Evolutionary conservation across 1,140 invertebrate genomes (phyloP), one percentile per base, ranked within the genome.

Genomic region (Rhynchophorus ferrugineus): DNA sequence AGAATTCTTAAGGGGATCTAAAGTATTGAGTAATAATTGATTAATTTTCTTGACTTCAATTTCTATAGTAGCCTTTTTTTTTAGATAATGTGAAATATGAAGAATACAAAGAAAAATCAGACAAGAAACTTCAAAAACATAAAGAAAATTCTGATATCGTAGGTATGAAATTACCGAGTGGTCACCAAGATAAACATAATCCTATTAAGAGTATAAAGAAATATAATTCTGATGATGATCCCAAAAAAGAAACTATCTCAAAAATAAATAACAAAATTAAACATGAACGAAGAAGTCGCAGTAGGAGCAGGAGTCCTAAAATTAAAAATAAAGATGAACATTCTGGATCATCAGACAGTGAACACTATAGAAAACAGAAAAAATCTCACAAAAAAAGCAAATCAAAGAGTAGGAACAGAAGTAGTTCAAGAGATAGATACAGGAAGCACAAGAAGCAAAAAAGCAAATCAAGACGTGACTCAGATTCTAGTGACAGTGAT

Each of bases 1-100:
- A 14, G 90, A 95, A 61, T 95, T 78, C 71, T 73, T 80, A 7
- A 83, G 86, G 67, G 84, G 85, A 62, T 82, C 84, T 1, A 91
- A 87, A 78, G 80, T 87, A 51, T 73, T 88, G 71, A 88, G 84
- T 87, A 75, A 78, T 81, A 18, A 47, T 21, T 34, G 21, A 53
- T 21, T 3, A 1, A 46, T 53, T 17, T 29, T 34, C 22, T 2
- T 3, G 21, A n/a, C 16, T 2, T 34, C 2, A 2, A 3, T 44
- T 20, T 33, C 17, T 38, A 20, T 51, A 37, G 13, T 20, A n/a
- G 48, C 3, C 7, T 20, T 20, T 19, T 17, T 49, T 42, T 75
- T 75, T 59, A 85, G 83, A 86, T 74, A 72, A 76, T 3, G 77
- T 75, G 18, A 82, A 81, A 49, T 85, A 78, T 64, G 78, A 84